Evolutionary conservation across 2,113 vertebrate species (phyloP).

Genomic region (Toxotes chatareus): DNA sequence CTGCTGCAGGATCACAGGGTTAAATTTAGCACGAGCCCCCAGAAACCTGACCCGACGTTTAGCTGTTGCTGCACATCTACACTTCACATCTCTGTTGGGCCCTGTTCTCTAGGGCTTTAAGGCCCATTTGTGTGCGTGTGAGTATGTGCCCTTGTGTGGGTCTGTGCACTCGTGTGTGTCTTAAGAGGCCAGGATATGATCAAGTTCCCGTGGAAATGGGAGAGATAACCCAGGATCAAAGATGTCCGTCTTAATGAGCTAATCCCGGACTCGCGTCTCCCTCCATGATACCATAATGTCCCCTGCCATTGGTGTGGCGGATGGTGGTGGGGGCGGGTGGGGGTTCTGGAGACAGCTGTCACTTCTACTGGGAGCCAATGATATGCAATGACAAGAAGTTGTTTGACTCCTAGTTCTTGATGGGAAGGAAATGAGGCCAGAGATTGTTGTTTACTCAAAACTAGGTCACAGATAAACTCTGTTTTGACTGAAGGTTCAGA

Average conservation of each 20-base stretch:
- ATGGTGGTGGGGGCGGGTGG: background rate
- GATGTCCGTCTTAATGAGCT: slow-evolving; percentile 74
- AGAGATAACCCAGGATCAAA: slow-evolving; percentile 76
- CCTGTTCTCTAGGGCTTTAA: slow-evolving; percentile 84
- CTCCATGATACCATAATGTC: slow-evolving; percentile 59
- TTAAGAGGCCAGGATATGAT: slow-evolving; percentile 74
- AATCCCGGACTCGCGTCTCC: slow-evolving; percentile 73
- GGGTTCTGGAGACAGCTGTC: slow-evolving; percentile 74
- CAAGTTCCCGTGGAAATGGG: slow-evolving; percentile 74
- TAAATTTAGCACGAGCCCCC: slow-evolving; percentile 97
- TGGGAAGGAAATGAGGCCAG: slow-evolving; percentile 38
- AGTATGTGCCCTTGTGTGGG: slow-evolving; percentile 34
- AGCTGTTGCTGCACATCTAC: slow-evolving; percentile 99
- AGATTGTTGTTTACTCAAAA: slow-evolving; percentile 52
- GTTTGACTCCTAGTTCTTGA: slow-evolving; percentile 46
- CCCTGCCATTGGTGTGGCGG: slow-evolving; percentile 12
- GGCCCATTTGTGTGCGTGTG: slow-evolving; percentile 61
- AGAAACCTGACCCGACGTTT: slow-evolving; percentile 96
- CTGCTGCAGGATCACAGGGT: slow-evolving; percentile 98
- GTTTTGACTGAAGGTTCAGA: slow-evolving; percentile 24
- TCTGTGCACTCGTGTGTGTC: slow-evolving; percentile 37
- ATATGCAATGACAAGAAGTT: slow-evolving; percentile 55
- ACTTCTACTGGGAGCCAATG: slow-evolving; percentile 61
- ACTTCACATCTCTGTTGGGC: slow-evolving; percentile 92
- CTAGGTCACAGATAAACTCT: slow-evolving; percentile 42